Base-by-base conservation (phyloP, 2,113 vertebrate species). In the Anguilla rostrata region DNA sequence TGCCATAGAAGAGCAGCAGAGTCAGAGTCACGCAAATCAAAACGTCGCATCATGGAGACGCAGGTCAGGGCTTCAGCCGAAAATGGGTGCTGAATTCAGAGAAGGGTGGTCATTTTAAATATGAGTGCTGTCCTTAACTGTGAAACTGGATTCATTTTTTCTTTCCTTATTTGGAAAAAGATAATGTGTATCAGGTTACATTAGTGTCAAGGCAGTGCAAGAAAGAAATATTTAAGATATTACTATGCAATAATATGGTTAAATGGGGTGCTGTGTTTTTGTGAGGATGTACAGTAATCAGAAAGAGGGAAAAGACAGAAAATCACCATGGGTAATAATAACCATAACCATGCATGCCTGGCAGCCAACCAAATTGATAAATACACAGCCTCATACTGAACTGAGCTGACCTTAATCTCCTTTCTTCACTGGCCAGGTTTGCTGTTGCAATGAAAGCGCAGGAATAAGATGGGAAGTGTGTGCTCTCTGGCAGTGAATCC, bases 21-120 rank as follows among this genome's bases (percentile, higher is more conserved):
- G 57, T 66, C 91, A 0, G 95, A 96, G 87, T 87, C 94, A 0
- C 95, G 95, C 81, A 96, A 96, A 94, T 94, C 95, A 87, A 96
- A 96, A 91, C 94, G 95, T 2, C 95, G 95, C 91, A 93, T 95
- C 90, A 91, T 90, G 16, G 95, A 96, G 93, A 94, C 95, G 89
- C 95, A 96, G 95, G 95, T 96, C 94, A 94, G 95, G 92, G 88
- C 87, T 26, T 92, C 89, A 91, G 91, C 88, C 87, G 88, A 53
- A 29, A 83, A 29, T 84, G 82, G 60, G n/a, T 84, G 40, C 29
- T 11, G 40, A 39, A 78, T 83, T 79, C 82, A 75, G 63, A 66
- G 83, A 81, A 71, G 71, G 8, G 49, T 11, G 49, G 49, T 53
- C 49, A 53, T 53, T 53, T 53, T 53, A 56, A 57, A 39, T 71